Evolutionary conservation across 1,140 invertebrate genomes (phyloP).

Genomic region (Muscidifurax raptorellus): DNA sequence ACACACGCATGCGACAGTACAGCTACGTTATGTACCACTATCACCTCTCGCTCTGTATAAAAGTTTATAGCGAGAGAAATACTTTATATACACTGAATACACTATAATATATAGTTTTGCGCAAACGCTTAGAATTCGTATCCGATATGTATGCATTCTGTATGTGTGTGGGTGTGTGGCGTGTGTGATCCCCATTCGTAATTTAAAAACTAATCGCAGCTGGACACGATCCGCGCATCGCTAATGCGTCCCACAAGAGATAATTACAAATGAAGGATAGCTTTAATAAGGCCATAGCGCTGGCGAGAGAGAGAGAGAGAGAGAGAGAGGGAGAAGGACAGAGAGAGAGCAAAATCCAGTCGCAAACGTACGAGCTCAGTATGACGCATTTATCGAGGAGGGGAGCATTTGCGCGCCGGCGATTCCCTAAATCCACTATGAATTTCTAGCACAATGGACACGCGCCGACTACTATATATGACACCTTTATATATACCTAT

Average conservation of each 20-base stretch:
- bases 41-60: not conserved
- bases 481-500: not conserved
- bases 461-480: not conserved
- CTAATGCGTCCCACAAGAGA: slow-evolving; percentile 43
- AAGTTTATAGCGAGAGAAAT: slow-evolving; percentile 34
- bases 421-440: slow-evolving; percentile 51
- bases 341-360: slow-evolving; percentile 18
- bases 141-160: too few relatives aligned
- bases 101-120: too few relatives aligned
- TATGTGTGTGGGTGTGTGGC: too few relatives aligned
- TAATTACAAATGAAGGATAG: slow-evolving; percentile 51
- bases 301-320: not conserved
- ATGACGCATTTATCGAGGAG: slow-evolving; percentile 43
- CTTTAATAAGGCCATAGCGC: slow-evolving; percentile 41
- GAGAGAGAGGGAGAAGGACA: not conserved
- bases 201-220: slow-evolving; percentile 37
- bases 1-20: too few relatives aligned
- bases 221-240: slow-evolving; percentile 19
- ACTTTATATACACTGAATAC: too few relatives aligned
- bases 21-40: not conserved
- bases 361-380: slow-evolving; percentile 38
- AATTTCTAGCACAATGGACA: slow-evolving; percentile 45
- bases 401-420: slow-evolving; percentile 35
- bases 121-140: too few relatives aligned
- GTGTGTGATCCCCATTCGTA: slow-evolving; percentile 26